phyloP scores from a whole-genome alignment of 2,888 invertebrate genomes.

The Hedya salicella region DNA sequence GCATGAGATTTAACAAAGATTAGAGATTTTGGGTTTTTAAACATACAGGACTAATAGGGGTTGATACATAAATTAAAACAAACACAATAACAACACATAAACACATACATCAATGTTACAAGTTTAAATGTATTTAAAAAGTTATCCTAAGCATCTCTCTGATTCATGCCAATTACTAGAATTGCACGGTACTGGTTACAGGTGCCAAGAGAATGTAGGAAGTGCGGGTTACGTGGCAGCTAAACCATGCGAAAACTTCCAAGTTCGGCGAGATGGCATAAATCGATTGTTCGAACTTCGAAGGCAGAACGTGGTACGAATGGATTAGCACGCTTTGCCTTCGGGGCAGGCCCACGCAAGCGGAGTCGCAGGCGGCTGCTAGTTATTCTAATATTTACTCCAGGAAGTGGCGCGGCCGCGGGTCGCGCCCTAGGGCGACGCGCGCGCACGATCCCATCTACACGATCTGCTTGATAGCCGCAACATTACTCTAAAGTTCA shows the following conservation, averaged over 20 bases:
- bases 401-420: slow-evolving; percentile 48
- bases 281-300: slow-evolving; percentile 31
- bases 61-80: too few relatives aligned
- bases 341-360: slow-evolving; percentile 33
- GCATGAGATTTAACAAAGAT: too few relatives aligned
- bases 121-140: too few relatives aligned
- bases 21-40: too few relatives aligned
- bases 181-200: background rate
- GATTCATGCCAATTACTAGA: background rate
- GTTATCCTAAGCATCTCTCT: too few relatives aligned
- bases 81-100: too few relatives aligned
- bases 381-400: slow-evolving; percentile 40
- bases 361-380: slow-evolving; percentile 25
- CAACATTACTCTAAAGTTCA: slow-evolving; percentile 54
- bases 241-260: slow-evolving; percentile 16
- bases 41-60: too few relatives aligned
- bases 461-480: slow-evolving; percentile 61
- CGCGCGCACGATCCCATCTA: slow-evolving; percentile 64
- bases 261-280: slow-evolving; percentile 30
- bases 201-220: background rate
- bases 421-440: slow-evolving; percentile 59
- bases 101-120: too few relatives aligned
- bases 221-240: background rate
- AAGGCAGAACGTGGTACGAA: slow-evolving; percentile 34
- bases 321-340: slow-evolving; percentile 27